phyloP scores from a whole-genome alignment of 2,888 invertebrate species.

The Leptinotarsa rubiginosa region DNA sequence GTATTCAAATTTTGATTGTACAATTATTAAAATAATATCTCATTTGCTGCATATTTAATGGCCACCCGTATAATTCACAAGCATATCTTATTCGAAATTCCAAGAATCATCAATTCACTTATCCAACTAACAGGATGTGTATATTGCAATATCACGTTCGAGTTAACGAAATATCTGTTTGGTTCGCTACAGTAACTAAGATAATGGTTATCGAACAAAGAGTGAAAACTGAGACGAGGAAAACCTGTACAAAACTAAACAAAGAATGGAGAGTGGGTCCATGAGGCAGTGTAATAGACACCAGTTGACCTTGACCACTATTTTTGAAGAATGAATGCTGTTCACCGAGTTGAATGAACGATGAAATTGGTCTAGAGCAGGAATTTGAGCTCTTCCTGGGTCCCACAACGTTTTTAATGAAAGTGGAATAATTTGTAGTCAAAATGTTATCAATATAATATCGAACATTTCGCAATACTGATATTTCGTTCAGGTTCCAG shows the following conservation, averaged over 20 bases:
- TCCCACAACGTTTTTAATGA: neutral
- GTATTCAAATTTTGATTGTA: no score
- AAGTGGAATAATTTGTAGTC: neutral
- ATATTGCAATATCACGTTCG: conserved; percentile 14
- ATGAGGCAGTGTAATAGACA: conserved; percentile 42
- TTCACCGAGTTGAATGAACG: conserved; percentile 42
- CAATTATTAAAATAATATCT: no score
- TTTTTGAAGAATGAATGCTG: conserved; percentile 50
- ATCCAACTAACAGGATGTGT: conserved; percentile 4
- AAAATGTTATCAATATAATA: neutral
- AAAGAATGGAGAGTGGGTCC: conserved; percentile 31
- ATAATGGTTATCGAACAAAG: conserved; percentile 17
- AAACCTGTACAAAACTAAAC: conserved; percentile 28
- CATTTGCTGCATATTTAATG: no score
- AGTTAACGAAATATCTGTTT: neutral
- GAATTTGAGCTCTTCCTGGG: conserved; percentile 8
- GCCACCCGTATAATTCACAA: neutral
- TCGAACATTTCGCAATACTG: no score
- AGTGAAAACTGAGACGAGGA: conserved; percentile 17
- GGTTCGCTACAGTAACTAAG: neutral
- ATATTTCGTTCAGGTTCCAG: no score
- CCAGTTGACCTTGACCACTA: conserved; percentile 53
- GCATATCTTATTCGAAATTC: neutral
- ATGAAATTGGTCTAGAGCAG: conserved; percentile 14
- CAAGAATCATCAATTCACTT: neutral